Conservation (phyloP, 92 coral and sea anemone genomes). For the Umimayanthus chanpuru region DNA sequence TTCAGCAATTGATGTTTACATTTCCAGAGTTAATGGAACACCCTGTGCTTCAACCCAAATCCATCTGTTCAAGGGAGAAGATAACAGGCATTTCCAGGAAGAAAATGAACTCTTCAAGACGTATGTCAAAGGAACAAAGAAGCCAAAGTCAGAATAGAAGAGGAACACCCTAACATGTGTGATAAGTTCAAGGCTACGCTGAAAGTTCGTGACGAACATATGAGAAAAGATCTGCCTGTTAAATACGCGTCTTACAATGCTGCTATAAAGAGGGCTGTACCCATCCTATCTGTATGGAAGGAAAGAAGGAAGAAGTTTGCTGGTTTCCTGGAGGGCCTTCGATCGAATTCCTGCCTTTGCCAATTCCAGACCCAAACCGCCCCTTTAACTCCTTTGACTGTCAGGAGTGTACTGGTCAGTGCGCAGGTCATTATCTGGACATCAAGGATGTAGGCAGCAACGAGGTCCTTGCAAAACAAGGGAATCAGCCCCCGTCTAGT, state of each 20-base stretch:
- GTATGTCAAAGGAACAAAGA: constrained; percentile 56
- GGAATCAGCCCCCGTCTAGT: neutral
- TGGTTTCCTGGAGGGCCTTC: constrained; percentile 44
- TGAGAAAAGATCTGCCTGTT: constrained; percentile 31
- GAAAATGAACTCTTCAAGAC: constrained; percentile 51
- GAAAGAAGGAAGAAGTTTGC: constrained; percentile 39
- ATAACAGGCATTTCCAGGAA: constrained; percentile 35
- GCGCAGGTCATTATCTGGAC: constrained; percentile 18
- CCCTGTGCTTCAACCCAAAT: constrained; percentile 70
- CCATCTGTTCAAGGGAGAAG: constrained; percentile 66
- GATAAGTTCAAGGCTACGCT: constrained; percentile 34
- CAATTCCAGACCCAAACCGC: constrained; percentile 26
- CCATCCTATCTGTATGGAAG: constrained; percentile 37
- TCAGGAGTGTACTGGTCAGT: constrained; percentile 1
- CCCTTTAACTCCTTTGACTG: constrained; percentile 10
- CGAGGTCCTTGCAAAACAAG: constrained; percentile 18
- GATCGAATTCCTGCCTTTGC: constrained; percentile 36
- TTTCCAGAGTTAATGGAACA: constrained; percentile 64
- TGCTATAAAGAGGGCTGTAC: constrained; percentile 44
- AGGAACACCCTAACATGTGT: constrained; percentile 48
- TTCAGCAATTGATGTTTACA: constrained; percentile 70
- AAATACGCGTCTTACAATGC: constrained; percentile 40
- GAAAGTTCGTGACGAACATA: constrained; percentile 5
- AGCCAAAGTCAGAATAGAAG: constrained; percentile 51
- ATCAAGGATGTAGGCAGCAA: constrained; percentile 4